Conservation (phyloP, 2,797 vertebrate genomes). For the Dryobates pubescens region DNA sequence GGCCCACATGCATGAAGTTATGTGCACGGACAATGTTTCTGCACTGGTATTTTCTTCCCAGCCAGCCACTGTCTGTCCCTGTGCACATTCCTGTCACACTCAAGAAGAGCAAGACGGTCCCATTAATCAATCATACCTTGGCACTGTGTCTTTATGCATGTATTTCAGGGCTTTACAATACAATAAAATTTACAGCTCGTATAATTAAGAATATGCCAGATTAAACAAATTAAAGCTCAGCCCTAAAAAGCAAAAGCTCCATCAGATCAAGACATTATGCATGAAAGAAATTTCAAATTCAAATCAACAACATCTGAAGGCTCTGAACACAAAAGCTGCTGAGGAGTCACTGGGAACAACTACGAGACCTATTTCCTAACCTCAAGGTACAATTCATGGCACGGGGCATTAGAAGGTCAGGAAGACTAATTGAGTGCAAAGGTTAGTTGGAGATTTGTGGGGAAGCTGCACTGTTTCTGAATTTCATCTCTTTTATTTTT, state of each 20-base stretch:
- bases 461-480: neutral
- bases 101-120: neutral
- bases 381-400: constrained; percentile 62
- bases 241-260: neutral
- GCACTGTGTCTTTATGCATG: constrained; percentile 20
- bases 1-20: accelerated
- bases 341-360: neutral
- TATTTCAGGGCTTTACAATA: constrained; percentile 61
- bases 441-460: constrained; percentile 66
- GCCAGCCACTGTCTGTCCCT: neutral
- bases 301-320: constrained; percentile 34
- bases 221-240: constrained; percentile 71
- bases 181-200: constrained; percentile 74
- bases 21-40: neutral
- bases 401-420: constrained; percentile 4
- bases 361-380: neutral
- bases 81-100: neutral
- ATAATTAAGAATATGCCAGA: constrained; percentile 74
- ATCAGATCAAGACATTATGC: constrained; percentile 49
- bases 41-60: neutral
- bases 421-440: constrained; percentile 68
- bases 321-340: neutral
- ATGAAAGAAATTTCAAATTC: constrained; percentile 60
- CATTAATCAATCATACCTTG: constrained; percentile 7
- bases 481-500: neutral